These are phyloP conservation scores for Cephus spinipes DNA, from an alignment of 2,888 invertebrate genomes.

Conservation along the genomic window DNA sequence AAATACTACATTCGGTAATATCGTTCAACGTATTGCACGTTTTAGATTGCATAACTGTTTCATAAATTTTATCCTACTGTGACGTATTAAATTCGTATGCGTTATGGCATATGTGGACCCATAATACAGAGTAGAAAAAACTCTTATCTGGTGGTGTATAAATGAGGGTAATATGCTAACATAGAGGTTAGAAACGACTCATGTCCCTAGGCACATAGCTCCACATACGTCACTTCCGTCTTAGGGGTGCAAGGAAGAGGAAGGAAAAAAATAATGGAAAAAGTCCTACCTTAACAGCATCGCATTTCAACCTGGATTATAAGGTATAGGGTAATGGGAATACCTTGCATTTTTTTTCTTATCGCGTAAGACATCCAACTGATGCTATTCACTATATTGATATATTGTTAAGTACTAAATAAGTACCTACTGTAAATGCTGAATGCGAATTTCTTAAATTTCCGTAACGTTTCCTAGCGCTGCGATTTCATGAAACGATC, in stretches of 20 bases:
- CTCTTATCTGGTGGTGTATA: conserved; percentile 36
- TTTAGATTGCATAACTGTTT: not conserved
- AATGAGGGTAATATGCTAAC: conserved; percentile 39
- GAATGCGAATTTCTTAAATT: not conserved
- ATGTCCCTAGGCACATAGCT: conserved; percentile 35
- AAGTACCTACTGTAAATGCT: not conserved
- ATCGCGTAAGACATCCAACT: not conserved
- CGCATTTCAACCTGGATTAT: not conserved
- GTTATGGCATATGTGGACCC: not conserved
- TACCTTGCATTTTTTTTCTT: not conserved
- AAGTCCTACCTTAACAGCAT: conserved; percentile 21
- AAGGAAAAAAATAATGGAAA: conserved; percentile 29
- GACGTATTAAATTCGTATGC: not conserved
- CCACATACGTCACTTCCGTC: conserved; percentile 32
- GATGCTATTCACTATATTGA: not conserved
- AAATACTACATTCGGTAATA: not conserved
- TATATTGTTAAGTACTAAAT: not conserved
- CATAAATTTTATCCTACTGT: not conserved
- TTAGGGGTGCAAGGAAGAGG: conserved; percentile 18
- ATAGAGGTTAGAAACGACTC: conserved; percentile 35
- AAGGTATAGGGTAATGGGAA: not conserved
- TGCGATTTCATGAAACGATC: not conserved
- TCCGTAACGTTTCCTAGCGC: not conserved
- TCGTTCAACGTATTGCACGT: not conserved
- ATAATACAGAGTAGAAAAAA: conserved; percentile 1